A percentile compares a stretch with the other conserved stretches of the same genome.
These are phyloP conservation scores for Sapajus apella DNA, from an alignment of 2,113 vertebrate species.

Conservation along the genomic window DNA sequence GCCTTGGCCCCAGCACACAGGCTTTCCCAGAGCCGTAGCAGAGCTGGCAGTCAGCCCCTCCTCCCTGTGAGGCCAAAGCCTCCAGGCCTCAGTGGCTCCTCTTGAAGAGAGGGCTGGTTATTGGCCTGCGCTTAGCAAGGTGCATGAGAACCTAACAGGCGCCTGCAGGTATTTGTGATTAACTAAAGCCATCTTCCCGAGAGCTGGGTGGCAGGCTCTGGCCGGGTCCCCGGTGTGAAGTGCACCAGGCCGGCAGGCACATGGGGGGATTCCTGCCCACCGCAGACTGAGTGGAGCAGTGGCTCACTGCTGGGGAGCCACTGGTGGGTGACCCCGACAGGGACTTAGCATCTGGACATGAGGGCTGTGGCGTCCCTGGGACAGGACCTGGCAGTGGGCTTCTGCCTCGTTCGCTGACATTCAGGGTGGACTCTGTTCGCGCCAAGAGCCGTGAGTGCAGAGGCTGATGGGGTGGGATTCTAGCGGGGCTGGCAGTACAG, in stretches of 20 bases:
- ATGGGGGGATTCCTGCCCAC: neutral
- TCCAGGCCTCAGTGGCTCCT: neutral
- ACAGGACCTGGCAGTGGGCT: neutral
- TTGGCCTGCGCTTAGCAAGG: neutral
- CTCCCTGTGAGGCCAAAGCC: neutral
- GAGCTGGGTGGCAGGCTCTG: too few relatives aligned
- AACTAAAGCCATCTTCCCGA: accelerated
- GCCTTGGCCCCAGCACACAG: neutral
- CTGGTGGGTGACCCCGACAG: neutral
- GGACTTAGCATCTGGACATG: neutral
- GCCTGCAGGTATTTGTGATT: too few relatives aligned
- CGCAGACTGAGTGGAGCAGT: neutral
- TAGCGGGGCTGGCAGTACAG: neutral
- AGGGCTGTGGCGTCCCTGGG: neutral
- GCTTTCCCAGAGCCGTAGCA: neutral
- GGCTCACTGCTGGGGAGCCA: neutral
- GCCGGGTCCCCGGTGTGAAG: too few relatives aligned
- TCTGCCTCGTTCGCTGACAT: neutral
- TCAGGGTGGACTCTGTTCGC: neutral
- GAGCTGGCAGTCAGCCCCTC: neutral
- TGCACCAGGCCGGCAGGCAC: neutral
- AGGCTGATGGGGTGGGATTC: neutral
- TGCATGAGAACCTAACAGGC: accelerated
- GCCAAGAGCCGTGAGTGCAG: neutral
- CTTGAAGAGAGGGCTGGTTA: too few relatives aligned